Percentiles rank a stretch among this genome's conserved stretches.
Evolutionary conservation across 2,113 vertebrate genomes (phyloP).

Genomic region (human): DNA sequence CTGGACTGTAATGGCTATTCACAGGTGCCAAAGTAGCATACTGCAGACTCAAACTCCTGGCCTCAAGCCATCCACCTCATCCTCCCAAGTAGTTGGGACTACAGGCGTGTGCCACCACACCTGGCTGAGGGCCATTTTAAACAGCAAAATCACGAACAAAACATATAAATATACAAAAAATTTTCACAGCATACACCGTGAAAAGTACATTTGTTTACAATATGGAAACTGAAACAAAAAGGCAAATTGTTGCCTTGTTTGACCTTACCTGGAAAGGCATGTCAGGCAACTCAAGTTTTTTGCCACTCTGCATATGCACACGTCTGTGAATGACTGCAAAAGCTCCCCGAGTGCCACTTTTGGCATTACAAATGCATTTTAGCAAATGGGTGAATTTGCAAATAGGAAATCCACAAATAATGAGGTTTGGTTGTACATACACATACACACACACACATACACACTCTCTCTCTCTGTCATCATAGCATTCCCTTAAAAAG

Average conservation of each 20-base stretch:
- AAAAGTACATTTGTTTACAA: constrained; percentile 64
- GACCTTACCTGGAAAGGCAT: constrained; percentile 1
- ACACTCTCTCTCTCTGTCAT: neutral
- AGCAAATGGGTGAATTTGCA: neutral
- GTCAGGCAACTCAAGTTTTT: constrained; percentile 13
- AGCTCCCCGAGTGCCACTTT: neutral
- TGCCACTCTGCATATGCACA: neutral
- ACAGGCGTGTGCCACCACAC: neutral
- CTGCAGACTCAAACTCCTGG: neutral
- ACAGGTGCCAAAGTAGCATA: neutral
- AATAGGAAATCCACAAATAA: constrained; percentile 32
- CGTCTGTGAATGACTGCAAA: neutral
- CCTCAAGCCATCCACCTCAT: neutral
- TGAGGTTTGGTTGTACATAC: neutral
- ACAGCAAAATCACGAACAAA: constrained; percentile 46
- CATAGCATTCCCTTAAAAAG: neutral
- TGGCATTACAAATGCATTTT: constrained; percentile 33
- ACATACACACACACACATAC: neutral
- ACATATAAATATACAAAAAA: constrained; percentile 51
- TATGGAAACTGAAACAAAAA: constrained; percentile 43
- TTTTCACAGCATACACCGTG: constrained; percentile 25
- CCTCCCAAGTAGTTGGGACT: neutral
- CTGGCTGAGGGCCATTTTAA: constrained; percentile 24
- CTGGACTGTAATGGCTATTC: neutral
- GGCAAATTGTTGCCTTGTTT: constrained; percentile 1